Percentiles rank a stretch among this genome's conserved stretches.
Evolutionary conservation across 2,113 vertebrate genomes (phyloP).

Genomic region (Pitta sordida): DNA sequence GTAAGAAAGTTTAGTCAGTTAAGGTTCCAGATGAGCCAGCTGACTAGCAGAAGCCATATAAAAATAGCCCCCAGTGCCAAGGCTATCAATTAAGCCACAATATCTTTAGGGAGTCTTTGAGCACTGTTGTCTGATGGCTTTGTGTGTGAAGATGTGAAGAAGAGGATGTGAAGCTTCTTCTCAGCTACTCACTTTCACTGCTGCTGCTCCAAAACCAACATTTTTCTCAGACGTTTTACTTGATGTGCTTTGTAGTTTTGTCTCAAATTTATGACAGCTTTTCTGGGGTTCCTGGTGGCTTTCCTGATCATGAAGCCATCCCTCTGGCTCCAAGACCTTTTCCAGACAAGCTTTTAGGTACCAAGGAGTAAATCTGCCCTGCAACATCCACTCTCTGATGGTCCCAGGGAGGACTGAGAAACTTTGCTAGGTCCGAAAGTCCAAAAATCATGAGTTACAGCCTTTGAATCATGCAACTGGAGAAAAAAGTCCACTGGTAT

Average conservation of each 20-base stretch:
- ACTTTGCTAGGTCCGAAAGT: background rate
- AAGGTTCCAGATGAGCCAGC: background rate
- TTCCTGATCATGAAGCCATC: background rate
- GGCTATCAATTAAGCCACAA: background rate
- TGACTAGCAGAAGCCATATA: background rate
- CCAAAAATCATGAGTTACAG: background rate
- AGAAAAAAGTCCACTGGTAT: background rate
- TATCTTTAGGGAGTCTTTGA: background rate
- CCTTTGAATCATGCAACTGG: background rate
- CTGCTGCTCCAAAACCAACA: background rate
- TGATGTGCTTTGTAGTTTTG: background rate
- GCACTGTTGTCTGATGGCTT: background rate
- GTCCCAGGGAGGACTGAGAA: background rate
- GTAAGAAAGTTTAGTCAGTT: background rate
- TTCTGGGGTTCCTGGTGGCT: background rate
- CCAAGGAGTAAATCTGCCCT: background rate
- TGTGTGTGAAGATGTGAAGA: background rate
- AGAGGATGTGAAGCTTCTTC: background rate
- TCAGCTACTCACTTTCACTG: background rate
- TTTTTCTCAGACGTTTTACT: background rate
- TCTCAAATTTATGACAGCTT: background rate
- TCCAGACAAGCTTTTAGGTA: background rate
- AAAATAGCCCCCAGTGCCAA: background rate
- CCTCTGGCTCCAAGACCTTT: background rate
- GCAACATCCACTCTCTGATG: background rate